Evolutionary conservation across 1,140 invertebrate species (phyloP).

Genomic region (Diplogasteroides magnus): DNA sequence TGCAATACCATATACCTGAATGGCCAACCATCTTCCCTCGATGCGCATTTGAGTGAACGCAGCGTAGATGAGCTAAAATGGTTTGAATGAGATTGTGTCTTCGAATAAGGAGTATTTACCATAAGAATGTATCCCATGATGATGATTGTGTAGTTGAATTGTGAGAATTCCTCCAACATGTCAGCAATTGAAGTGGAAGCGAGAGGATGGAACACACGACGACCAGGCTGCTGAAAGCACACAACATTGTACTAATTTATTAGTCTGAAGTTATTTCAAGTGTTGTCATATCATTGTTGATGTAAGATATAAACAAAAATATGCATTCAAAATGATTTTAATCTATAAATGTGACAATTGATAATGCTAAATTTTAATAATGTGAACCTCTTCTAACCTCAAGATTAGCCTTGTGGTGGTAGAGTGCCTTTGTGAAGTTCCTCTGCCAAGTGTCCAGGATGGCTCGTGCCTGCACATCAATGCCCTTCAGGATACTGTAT

Average conservation of each 20-base stretch:
- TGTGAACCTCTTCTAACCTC: slow-evolving; percentile 12
- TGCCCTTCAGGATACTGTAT: slow-evolving; percentile 67
- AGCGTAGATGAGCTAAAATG: slow-evolving; percentile 72
- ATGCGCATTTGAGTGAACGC: slow-evolving; percentile 68
- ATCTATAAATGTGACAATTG: too few relatives aligned
- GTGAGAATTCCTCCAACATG: slow-evolving; percentile 80
- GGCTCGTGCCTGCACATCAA: slow-evolving; percentile 78
- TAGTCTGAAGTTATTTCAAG: neutral
- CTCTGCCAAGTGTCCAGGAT: slow-evolving; percentile 88
- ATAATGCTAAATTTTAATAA: neutral
- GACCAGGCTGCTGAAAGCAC: slow-evolving; percentile 30
- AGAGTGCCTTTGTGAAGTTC: slow-evolving; percentile 73
- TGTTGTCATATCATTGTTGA: too few relatives aligned
- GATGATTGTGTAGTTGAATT: slow-evolving; percentile 74
- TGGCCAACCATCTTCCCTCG: slow-evolving; percentile 67
- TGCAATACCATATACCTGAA: too few relatives aligned
- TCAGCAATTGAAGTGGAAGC: slow-evolving; percentile 82
- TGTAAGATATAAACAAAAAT: too few relatives aligned
- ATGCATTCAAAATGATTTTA: too few relatives aligned
- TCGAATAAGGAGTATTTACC: slow-evolving; percentile 63
- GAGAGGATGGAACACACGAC: slow-evolving; percentile 78
- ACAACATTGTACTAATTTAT: neutral
- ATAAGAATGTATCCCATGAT: slow-evolving; percentile 77
- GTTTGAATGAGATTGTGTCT: neutral
- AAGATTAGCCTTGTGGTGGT: slow-evolving; percentile 60